Percentiles rank a stretch among this genome's conserved stretches.
phyloP scores from a whole-genome alignment of 2,888 invertebrate genomes.

The Amiota mariae region DNA sequence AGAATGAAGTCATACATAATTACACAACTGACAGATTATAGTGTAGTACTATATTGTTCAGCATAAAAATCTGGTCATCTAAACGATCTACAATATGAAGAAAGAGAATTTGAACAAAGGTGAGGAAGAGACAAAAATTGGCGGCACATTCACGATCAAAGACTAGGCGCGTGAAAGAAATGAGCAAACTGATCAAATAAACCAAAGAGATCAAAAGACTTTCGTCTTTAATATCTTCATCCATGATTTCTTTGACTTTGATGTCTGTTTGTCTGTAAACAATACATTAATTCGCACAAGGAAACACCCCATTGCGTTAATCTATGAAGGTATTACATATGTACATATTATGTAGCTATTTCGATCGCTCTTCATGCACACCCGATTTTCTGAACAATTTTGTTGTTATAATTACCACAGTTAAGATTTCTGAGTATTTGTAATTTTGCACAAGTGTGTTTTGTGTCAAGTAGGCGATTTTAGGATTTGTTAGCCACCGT shows the following conservation, averaged over 20 bases:
- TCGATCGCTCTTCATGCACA: too few species aligned
- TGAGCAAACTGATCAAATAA: neutral
- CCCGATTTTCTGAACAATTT: neutral
- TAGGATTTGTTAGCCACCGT: neutral
- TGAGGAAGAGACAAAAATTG: neutral
- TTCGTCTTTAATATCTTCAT: too few species aligned
- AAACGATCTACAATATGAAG: too few species aligned
- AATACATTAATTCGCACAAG: constrained; percentile 4
- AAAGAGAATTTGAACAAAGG: too few species aligned
- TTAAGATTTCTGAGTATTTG: neutral
- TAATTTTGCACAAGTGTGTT: constrained; percentile 17
- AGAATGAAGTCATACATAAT: constrained; percentile 47
- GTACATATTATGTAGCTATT: too few species aligned
- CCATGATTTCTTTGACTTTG: too few species aligned
- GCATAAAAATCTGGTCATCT: too few species aligned
- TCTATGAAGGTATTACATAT: neutral
- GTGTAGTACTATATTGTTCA: too few species aligned
- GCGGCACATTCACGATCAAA: constrained; percentile 4
- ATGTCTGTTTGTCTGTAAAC: neutral
- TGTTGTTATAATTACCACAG: constrained; percentile 7
- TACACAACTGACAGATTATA: constrained; percentile 17
- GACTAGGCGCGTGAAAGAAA: neutral
- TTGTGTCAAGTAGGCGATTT: neutral
- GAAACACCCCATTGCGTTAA: constrained; percentile 10
- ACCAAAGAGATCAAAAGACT: neutral